Percentiles rank a stretch among this genome's conserved stretches.
Conservation (phyloP, 2,888 invertebrate genomes). For the Gonocerus acuteangulatus region DNA sequence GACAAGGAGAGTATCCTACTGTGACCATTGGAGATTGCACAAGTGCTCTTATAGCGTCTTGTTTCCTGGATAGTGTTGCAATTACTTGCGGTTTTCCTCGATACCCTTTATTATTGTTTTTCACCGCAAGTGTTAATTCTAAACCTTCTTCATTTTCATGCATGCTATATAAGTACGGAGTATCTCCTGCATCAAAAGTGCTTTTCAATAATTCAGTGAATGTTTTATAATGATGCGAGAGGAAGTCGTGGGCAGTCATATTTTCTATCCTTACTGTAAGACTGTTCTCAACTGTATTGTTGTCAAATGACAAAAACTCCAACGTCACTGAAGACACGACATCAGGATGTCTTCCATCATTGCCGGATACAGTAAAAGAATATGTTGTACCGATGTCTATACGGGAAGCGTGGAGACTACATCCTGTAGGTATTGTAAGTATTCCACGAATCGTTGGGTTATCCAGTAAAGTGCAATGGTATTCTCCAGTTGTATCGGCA, state of each 20-base stretch:
- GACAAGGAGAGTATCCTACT: constrained; percentile 73
- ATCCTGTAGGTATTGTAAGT: constrained; percentile 64
- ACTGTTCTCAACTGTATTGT: constrained; percentile 73
- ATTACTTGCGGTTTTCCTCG: constrained; percentile 57
- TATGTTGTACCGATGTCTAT: constrained; percentile 63
- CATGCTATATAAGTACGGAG: constrained; percentile 63
- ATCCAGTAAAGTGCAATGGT: constrained; percentile 71
- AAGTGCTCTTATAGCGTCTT: constrained; percentile 54
- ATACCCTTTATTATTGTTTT: constrained; percentile 48
- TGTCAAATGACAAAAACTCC: constrained; percentile 71
- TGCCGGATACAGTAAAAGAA: constrained; percentile 73
- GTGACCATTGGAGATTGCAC: constrained; percentile 54
- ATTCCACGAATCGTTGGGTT: constrained; percentile 54
- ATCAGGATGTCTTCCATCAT: constrained; percentile 80
- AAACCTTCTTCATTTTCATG: constrained; percentile 58
- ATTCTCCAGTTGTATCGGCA: constrained; percentile 80
- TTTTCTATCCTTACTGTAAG: constrained; percentile 68
- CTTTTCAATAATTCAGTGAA: constrained; percentile 63
- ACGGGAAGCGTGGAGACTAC: constrained; percentile 68
- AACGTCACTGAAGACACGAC: constrained; percentile 81
- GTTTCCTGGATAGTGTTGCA: constrained; percentile 58
- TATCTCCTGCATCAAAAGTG: constrained; percentile 57
- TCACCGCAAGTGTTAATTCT: constrained; percentile 64
- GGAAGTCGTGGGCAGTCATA: constrained; percentile 64
- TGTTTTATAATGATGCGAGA: constrained; percentile 67